phyloP scores from a whole-genome alignment of 1,140 invertebrate genomes.

The Ladona fulva region DNA sequence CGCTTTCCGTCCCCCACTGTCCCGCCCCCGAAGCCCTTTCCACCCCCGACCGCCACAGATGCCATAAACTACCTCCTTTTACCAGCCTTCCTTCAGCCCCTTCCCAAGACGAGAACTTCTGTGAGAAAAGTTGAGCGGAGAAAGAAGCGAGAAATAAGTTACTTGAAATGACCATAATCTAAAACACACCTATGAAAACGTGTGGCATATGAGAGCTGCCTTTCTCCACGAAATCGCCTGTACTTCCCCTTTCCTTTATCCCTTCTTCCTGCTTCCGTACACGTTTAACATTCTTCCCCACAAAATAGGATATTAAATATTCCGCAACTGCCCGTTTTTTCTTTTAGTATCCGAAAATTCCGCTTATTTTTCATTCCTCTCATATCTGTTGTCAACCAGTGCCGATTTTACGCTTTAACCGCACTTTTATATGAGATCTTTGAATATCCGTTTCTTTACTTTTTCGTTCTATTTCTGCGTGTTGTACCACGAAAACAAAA shows the following conservation, averaged over 20 bases:
- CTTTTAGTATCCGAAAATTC: too few species aligned
- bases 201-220: background rate
- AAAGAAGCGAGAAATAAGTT: slow-evolving; percentile 6
- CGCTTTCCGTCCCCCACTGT: too few species aligned
- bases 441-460: too few species aligned
- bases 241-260: background rate
- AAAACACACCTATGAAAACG: background rate
- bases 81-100: background rate
- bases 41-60: background rate
- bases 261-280: background rate
- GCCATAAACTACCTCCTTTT: background rate
- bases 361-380: too few species aligned
- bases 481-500: too few species aligned
- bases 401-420: too few species aligned
- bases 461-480: too few species aligned
- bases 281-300: too few species aligned
- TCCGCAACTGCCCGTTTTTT: too few species aligned
- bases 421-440: too few species aligned
- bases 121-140: background rate
- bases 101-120: background rate
- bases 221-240: background rate
- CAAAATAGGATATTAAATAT: too few species aligned
- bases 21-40: background rate
- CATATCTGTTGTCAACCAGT: too few species aligned
- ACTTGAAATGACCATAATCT: background rate